Base-by-base conservation (phyloP, 2,888 invertebrate species). In the Mactromeris polynyma region DNA sequence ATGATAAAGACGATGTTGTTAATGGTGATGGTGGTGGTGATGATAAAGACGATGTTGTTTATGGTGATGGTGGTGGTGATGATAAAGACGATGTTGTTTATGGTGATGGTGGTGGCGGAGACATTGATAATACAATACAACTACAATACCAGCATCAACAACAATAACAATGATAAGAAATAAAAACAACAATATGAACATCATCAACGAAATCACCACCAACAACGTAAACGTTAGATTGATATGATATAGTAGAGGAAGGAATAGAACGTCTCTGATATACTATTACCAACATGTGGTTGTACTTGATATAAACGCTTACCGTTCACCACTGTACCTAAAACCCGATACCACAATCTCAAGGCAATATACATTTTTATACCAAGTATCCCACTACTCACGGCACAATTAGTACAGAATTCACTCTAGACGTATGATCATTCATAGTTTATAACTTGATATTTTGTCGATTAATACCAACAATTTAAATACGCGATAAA, bases 341-440 rank as follows among this genome's bases (percentile, higher is more conserved):
- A 73, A 33, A 73, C 73, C 33, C 36, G 73, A 73, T 73, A 73
- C 73, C 36, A 36, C 73, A 36, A 19, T 73, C 73, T 73, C 17
- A 2, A 17, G 36, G 73, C 17, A 11, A 58, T 58, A 11, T 6
- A 19, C 14, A 33, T 36, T 73, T 33, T 73, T 73, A 33, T 73
- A 73, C 73, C 36, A 19, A 33, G 14, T 73, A 36, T 9, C 73
- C 19, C 19, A 33, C 73, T 19, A 73, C 73, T 33, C 14, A 36
- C 17, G 3, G 17, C 36, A 36, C 73, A 73, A 73, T 73, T 73
- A 73, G 73, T 36, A 33, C 73, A 17, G 33, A 26, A 73, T 33
- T 73, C 73, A 73, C 19, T 4, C 73, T 73, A 73, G 36, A 73
- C 73, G 73, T 14, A 36, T 4, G 36, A 17, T 73, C 73, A 73